Conservation (phyloP, 2,797 vertebrate genomes). For the Thripadectes ignobilis region DNA sequence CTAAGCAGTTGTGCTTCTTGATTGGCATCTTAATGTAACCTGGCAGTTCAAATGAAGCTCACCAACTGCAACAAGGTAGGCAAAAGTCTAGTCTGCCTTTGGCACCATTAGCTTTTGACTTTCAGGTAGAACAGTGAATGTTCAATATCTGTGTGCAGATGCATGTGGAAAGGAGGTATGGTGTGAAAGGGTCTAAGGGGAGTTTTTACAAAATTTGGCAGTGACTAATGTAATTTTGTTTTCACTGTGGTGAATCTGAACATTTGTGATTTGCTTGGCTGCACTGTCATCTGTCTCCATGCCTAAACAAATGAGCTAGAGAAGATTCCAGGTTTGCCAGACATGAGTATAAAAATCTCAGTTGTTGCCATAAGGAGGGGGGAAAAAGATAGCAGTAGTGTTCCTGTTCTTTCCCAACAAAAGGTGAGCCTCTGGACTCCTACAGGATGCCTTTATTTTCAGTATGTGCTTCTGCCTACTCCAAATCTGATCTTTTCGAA, state of each 20-base stretch:
- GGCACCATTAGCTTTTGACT: not conserved
- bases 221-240: not conserved
- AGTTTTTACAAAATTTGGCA: not conserved
- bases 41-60: not conserved
- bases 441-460: not conserved
- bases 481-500: not conserved
- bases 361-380: not conserved
- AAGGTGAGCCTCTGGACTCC: not conserved
- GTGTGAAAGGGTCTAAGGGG: not conserved
- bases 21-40: not conserved
- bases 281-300: not conserved
- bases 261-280: not conserved
- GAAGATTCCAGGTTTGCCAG: not conserved
- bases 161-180: not conserved
- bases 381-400: not conserved
- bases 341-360: not conserved
- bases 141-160: not conserved
- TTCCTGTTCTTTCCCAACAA: not conserved
- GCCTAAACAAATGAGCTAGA: not conserved
- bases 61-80: not conserved
- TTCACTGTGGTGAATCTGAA: not conserved
- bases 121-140: not conserved
- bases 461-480: not conserved
- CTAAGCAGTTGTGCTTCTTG: not conserved
- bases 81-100: not conserved